Evolutionary conservation across 2,888 invertebrate genomes (phyloP).

Genomic region (Trichogramma dendrolimi): DNA sequence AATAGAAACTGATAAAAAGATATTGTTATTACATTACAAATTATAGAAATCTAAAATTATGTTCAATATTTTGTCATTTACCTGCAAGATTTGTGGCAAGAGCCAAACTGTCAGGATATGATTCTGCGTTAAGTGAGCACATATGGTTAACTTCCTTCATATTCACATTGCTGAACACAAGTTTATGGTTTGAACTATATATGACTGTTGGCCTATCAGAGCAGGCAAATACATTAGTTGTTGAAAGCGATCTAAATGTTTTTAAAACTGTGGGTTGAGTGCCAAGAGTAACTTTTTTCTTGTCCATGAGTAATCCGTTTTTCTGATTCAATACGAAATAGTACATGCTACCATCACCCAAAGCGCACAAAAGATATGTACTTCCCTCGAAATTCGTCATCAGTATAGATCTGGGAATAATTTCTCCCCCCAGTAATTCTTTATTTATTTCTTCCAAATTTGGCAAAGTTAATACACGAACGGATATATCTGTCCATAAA

Average conservation of each 20-base stretch:
- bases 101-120: constrained; percentile 89
- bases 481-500: constrained; percentile 95
- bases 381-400: constrained; percentile 92
- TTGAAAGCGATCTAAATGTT: constrained; percentile 83
- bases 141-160: constrained; percentile 93
- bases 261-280: constrained; percentile 93
- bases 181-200: constrained; percentile 97
- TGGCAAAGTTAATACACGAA: constrained; percentile 79
- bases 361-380: constrained; percentile 83
- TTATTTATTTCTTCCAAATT: constrained; percentile 75
- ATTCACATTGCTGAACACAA: constrained; percentile 97
- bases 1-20: constrained; percentile 64
- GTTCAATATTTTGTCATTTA: not conserved
- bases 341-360: constrained; percentile 97
- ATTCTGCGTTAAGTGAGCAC: constrained; percentile 93
- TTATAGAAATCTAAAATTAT: constrained; percentile 1
- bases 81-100: constrained; percentile 77
- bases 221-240: constrained; percentile 97
- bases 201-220: constrained; percentile 98
- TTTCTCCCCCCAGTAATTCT: constrained; percentile 89
- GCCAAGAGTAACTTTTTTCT: constrained; percentile 93
- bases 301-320: constrained; percentile 74
- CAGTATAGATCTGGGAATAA: constrained; percentile 91
- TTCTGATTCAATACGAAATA: constrained; percentile 83
- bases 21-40: not conserved